Base-by-base conservation (phyloP, 2,797 vertebrate genomes). In the Mus minutoides region DNA sequence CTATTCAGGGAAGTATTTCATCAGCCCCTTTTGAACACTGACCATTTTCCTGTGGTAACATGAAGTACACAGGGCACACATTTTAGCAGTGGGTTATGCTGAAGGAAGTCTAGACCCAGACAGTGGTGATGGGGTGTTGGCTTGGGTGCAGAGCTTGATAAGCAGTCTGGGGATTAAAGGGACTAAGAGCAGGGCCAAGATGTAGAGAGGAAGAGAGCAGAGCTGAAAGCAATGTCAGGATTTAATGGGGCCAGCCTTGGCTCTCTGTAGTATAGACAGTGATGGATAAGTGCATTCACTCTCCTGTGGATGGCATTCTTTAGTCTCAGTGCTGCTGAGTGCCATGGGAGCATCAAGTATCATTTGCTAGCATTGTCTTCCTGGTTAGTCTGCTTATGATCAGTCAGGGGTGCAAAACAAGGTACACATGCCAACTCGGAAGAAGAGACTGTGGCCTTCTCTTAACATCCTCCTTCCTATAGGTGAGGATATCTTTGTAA, bases 71-170 rank as follows among this genome's bases (percentile, higher is more conserved):
- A 86, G 54, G 62, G 6, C 24, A 4, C 11, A 37, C n/a, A 31
- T 84, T 60, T 94, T 26, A 37, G 31, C 37, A 71, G 37, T 31
- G 11, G 85, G 75, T 34, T 16, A 5, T 78, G 46, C 3, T 26
- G 78, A 60, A 49, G 83, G n/a, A 96, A 71, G 90, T 96, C 95
- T 88, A 80, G 96, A 94, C 85, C 2, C 40, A 56, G 90, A 60
- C 40, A 9, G 24, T 0, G 1, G 56, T 73, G 67, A 64, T 34
- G 11, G 54, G 77, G 49, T 0, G 40, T 29, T 85, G 62, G 21
- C 22, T 11, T 67, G 91, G 90, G 90, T 9, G 34, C 75, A 58
- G 64, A 31, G 62, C 93, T 89, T 76, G 90, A 56, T 94, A 60
- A 97, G 78, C 96, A 95, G 85, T 80, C 83, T 94, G 60, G 62